phyloP scores from a whole-genome alignment of 2,113 vertebrate species.

The Merops nubicus region DNA sequence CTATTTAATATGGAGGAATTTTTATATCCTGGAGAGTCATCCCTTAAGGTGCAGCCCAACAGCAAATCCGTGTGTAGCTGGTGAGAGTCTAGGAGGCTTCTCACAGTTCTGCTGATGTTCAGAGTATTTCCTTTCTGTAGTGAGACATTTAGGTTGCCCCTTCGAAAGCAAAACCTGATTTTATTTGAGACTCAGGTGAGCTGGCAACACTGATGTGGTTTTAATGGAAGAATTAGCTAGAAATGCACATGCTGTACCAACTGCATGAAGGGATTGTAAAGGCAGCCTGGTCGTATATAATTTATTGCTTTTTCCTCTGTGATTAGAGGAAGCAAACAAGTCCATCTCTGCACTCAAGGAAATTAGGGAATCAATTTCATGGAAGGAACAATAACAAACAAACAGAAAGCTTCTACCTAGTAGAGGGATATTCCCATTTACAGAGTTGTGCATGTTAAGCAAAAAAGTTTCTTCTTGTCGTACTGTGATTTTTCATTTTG shows the following conservation, averaged over 20 bases:
- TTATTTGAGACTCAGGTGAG: not conserved
- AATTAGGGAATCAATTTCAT: slow-evolving; percentile 34
- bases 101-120: accelerated
- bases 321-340: not conserved
- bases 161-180: not conserved
- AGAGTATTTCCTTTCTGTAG: not conserved
- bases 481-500: slow-evolving; percentile 39
- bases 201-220: not conserved
- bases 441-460: slow-evolving; percentile 28
- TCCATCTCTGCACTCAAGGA: slow-evolving; percentile 36
- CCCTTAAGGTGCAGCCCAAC: not conserved
- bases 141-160: not conserved
- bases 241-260: not conserved
- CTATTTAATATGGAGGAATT: not conserved
- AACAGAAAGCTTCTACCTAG: not conserved
- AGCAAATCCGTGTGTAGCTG: accelerated
- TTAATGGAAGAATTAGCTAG: not conserved
- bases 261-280: not conserved
- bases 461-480: slow-evolving; percentile 16
- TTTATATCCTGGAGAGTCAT: not conserved
- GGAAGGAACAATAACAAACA: not conserved
- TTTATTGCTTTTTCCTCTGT: not conserved
- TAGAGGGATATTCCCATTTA: not conserved
- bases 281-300: not conserved
- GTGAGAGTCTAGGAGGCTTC: not conserved